Conservation (phyloP, 2,797 vertebrate species). For the Crax fasciolata region DNA sequence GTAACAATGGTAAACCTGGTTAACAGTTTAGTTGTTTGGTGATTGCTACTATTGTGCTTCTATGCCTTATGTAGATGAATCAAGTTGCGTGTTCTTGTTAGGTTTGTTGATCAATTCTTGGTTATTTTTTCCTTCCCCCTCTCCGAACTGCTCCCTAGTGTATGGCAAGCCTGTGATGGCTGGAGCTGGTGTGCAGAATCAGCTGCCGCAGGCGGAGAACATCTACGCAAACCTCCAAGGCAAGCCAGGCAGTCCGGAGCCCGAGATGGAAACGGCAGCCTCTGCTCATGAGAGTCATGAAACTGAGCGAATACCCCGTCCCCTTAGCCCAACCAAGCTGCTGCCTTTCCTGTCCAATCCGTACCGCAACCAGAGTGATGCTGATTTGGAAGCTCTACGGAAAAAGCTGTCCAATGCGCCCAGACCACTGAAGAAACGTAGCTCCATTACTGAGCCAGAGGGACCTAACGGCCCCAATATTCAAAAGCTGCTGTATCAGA, state of each 20-base stretch:
- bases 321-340: slow-evolving; percentile 96
- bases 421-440: slow-evolving; percentile 95
- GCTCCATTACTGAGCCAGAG: slow-evolving; percentile 97
- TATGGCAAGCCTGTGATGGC: slow-evolving; percentile 95
- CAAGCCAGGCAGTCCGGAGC: slow-evolving; percentile 85
- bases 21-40: background rate
- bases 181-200: slow-evolving; percentile 72
- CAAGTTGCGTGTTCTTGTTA: background rate
- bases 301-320: slow-evolving; percentile 91
- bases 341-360: slow-evolving; percentile 96
- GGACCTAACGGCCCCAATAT: slow-evolving; percentile 96
- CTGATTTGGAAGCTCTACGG: slow-evolving; percentile 93
- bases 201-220: slow-evolving; percentile 64
- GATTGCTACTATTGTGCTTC: background rate
- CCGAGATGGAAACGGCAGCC: slow-evolving; percentile 77
- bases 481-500: slow-evolving; percentile 98
- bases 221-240: slow-evolving; percentile 73
- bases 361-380: slow-evolving; percentile 96
- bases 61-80: background rate
- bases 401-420: slow-evolving; percentile 95
- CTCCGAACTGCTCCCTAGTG: slow-evolving; percentile 79
- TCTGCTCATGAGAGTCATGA: slow-evolving; percentile 84
- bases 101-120: background rate
- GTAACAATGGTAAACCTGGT: background rate
- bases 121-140: background rate